Evolutionary conservation across 2,797 vertebrate species (phyloP).

Genomic region (Sebastes melanostomus): DNA sequence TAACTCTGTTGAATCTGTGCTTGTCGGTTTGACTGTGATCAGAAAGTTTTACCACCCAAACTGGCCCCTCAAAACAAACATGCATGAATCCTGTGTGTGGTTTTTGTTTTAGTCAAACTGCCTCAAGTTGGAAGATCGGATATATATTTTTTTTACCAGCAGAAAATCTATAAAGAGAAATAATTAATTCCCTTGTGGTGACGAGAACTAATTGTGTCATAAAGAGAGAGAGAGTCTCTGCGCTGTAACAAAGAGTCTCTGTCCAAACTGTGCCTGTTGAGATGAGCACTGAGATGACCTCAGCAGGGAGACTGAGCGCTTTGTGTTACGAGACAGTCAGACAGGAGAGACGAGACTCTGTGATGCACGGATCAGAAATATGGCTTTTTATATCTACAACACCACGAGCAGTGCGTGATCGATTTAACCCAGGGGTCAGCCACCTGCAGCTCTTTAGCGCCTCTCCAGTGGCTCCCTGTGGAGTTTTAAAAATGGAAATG

Average conservation of each 20-base stretch:
- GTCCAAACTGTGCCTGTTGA: conserved; percentile 55
- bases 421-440: not conserved
- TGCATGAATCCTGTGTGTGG: conserved; percentile 49
- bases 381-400: not conserved
- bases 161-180: not conserved
- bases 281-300: conserved; percentile 63
- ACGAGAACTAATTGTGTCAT: conserved; percentile 1
- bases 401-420: not conserved
- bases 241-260: conserved; percentile 58
- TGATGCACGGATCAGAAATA: not conserved
- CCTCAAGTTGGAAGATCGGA: not conserved
- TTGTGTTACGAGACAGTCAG: conserved; percentile 62
- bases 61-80: conserved; percentile 8
- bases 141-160: not conserved
- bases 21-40: conserved; percentile 19
- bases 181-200: not conserved
- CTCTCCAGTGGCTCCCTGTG: no score
- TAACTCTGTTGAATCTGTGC: conserved; percentile 34
- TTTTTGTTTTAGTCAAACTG: not conserved
- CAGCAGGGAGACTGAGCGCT: conserved; percentile 64
- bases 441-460: no score
- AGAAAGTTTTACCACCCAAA: not conserved
- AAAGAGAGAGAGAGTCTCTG: not conserved
- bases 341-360: not conserved
- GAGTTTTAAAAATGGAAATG: no score